A percentile compares a stretch with the other conserved stretches of the same genome.
phyloP scores from a whole-genome alignment of 2,888 invertebrate species.

The Acanthosepion esculentum region DNA sequence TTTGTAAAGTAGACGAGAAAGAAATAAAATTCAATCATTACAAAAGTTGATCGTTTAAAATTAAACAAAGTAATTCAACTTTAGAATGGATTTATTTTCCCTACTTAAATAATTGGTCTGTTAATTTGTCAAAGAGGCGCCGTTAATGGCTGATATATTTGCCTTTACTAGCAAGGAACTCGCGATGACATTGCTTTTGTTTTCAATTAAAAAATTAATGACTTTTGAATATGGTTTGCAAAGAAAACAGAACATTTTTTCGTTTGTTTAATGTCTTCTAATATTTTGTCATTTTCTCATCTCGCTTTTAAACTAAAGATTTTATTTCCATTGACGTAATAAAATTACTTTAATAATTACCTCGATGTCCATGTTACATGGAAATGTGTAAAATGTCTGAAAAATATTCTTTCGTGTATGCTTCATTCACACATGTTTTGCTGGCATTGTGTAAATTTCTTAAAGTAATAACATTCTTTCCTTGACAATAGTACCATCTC shows the following conservation, averaged over 20 bases:
- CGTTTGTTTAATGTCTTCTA: too few species aligned
- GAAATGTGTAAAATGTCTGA: too few species aligned
- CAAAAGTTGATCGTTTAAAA: background rate
- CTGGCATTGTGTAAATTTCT: too few species aligned
- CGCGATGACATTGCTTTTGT: background rate
- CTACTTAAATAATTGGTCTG: slow-evolving; percentile 8
- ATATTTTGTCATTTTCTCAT: too few species aligned
- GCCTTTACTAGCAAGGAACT: background rate
- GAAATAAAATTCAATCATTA: background rate
- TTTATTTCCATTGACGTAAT: too few species aligned
- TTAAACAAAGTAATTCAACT: background rate
- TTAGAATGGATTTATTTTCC: background rate
- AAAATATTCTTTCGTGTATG: too few species aligned
- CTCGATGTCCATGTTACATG: too few species aligned
- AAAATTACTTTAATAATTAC: too few species aligned
- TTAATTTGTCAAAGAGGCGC: background rate
- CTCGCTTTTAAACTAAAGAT: too few species aligned
- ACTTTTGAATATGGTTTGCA: background rate
- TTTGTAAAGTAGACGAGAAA: background rate
- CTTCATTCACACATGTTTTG: too few species aligned
- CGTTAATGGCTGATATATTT: background rate
- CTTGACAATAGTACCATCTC: too few species aligned
- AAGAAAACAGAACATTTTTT: background rate
- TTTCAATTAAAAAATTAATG: background rate
- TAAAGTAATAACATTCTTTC: too few species aligned